Evolutionary conservation across 1,140 invertebrate species (phyloP), one percentile per base, ranked within the genome.

Genomic region (Drosophila busckii): DNA sequence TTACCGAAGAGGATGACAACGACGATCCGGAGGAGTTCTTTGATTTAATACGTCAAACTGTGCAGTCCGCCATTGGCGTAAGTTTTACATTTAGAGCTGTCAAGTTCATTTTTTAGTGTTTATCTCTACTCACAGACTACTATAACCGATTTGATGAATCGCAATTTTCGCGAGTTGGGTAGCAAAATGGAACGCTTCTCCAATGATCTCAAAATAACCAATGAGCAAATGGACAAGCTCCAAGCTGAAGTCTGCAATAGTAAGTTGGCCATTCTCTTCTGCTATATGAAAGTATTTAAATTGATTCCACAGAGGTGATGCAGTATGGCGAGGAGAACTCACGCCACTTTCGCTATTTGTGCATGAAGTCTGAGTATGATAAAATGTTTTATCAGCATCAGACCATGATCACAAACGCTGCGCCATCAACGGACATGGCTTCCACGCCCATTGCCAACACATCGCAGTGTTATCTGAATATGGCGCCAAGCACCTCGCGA

Each of bases 291-390:
- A 2, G 2, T 17, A 7, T 2, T 23, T n/a, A 16, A 19, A n/a
- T 3, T 0, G 3, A 7, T 10, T 15, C 3, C 5, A 0, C 50
- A 87, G 85, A 87, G 63, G 49, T 87, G 0, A 41, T 60, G 2
- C 82, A 84, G 9, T 87, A 84, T 15, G 85, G 85, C 0, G 85
- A 87, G 37, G 85, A 87, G 50, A 86, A 85, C 23, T 75, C 71
- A 0, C 73, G 85, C 1, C 85, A 87, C 29, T 87, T 87, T 31
- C 76, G 85, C 2, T 87, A 87, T 20, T 44, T 87, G 5, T 87
- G 85, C 70, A 87, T 87, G 85, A 87, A 87, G 23, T 84, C 84
- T 1, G 85, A 87, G 40, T 87, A 87, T 31, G 85, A 87, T 12
- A 87, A 87, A 23, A 87, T 80, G 75, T 75, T 75, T 22, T 87